Evolutionary conservation across 2,113 vertebrate species (phyloP), one percentile per base, ranked within the genome.

Genomic region (Tachysurus fulvidraco): DNA sequence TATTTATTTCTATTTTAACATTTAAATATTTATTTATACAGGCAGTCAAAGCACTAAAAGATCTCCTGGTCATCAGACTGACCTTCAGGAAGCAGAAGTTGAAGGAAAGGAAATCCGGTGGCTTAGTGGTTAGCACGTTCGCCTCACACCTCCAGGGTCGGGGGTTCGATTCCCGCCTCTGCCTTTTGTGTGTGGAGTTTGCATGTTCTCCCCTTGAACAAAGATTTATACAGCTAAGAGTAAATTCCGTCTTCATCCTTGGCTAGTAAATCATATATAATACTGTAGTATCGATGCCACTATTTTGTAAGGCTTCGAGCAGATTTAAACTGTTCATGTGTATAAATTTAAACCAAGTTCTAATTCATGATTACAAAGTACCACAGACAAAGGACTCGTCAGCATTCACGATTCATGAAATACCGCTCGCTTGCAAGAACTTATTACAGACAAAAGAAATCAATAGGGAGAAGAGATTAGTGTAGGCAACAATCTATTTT

Each of bases 401-500:
- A 94, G 92, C 93, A 94, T 94, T 95, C 92, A 91, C 93, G 87
- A 87, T 89, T 92, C 89, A 89, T 91, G 85, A 93, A 93, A 94
- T 92, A 94, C 85, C 94, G 94, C 94, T 91, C 92, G 93, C 94
- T 93, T 92, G 94, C 92, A 93, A 94, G 93, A 93, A 93, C 91
- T 93, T 94, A 93, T 94, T 94, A 93, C 92, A 93, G 73, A 88
- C 85, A 14, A 90, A 92, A 93, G 46, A 50, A 95, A 92, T 93
- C 91, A 93, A 93, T 90, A 86, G 90, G 91, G 89, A 89, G 90
- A 93, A 92, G 88, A 94, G 93, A 94, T 95, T 96, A 95, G 94
- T 91, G 86, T 91, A 92, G 92, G 90, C 93, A 95, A 93, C 88
- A 91, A 91, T 94, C 94, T 95, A 94, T 97, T 95, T 94, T 97